A percentile compares a stretch with the other conserved stretches of the same genome.
Evolutionary conservation across 2,113 vertebrate species (phyloP).

Genomic region (Gavia stellata): DNA sequence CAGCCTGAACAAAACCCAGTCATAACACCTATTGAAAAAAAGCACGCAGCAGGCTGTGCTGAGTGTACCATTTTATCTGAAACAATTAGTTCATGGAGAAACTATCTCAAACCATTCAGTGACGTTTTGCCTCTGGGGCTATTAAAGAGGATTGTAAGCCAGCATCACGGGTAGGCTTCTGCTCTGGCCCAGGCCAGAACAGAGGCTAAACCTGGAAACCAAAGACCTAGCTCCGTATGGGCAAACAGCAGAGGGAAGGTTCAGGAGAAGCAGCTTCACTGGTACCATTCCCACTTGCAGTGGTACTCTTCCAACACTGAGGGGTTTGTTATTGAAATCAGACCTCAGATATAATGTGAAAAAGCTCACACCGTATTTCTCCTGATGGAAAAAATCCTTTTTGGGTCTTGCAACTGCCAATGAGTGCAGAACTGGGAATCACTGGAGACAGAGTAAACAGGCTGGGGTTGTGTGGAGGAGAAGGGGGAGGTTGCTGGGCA

Average conservation of each 20-base stretch:
- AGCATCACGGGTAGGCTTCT: not conserved
- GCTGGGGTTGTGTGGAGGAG: not conserved
- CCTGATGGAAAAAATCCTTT: not conserved
- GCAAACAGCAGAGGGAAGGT: not conserved
- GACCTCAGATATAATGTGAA: not conserved
- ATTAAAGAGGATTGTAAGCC: not conserved
- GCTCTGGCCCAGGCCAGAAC: not conserved
- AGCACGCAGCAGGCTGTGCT: fast-evolving
- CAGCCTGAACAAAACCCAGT: not conserved
- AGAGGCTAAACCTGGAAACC: not conserved
- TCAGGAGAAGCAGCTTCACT: not conserved
- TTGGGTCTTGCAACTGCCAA: not conserved
- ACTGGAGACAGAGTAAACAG: not conserved
- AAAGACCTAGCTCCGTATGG: not conserved
- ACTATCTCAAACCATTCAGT: not conserved
- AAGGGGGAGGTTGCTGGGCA: not conserved
- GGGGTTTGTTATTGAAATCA: not conserved
- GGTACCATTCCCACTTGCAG: not conserved
- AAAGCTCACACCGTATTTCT: not conserved
- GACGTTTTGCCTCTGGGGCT: not conserved
- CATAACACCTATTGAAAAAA: not conserved
- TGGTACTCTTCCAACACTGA: not conserved
- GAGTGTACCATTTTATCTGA: not conserved
- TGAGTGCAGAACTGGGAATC: not conserved
- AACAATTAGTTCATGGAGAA: not conserved